Evolutionary conservation across 2,888 invertebrate genomes (phyloP), one percentile per base, ranked within the genome.

Genomic region (Agelastica alni): DNA sequence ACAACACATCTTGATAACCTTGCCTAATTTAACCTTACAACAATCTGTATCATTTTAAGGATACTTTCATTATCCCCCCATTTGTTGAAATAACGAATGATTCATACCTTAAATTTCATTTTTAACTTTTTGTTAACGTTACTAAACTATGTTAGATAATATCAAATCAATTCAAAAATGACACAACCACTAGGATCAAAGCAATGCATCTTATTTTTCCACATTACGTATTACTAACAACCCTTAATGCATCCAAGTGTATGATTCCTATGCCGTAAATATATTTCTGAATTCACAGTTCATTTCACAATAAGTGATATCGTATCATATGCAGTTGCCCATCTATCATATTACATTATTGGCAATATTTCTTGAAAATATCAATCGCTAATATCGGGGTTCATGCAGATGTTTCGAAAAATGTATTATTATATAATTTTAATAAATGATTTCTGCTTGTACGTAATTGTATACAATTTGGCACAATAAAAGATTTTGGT

Each of bases 271-370:
- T 64, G 55, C 62, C 60, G 60, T 62, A 63, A 64, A 65, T 65
- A 58, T 57, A 60, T 65, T 65, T 60, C 61, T 58, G 56, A 60
- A 54, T 61, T 67, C 64, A 61, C 67, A 57, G 58, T 57, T 60
- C 67, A 67, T 67, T 65, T 64, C 51, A 51, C 65, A 63, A 67
- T 65, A 59, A 59, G 53, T 59, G 59, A 61, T 57, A 54, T 47
- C 56, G 59, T 58, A 63, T 63, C 63, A 58, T 58, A 59, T 60
- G 61, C 61, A 63, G 61, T 63, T 63, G 63, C 60, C 62, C 65
- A 66, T 66, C 66, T 64, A 65, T 67, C 67, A 67, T 64, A 66
- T 66, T 65, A 67, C 67, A 59, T 58, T 61, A 67, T 64, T 65
- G 63, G 47, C 51, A 51, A 59, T 59, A 58, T 60, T 58, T 43